Evolutionary conservation across 2,113 vertebrate species (phyloP).

Genomic region (Rhodinocichla rosea): DNA sequence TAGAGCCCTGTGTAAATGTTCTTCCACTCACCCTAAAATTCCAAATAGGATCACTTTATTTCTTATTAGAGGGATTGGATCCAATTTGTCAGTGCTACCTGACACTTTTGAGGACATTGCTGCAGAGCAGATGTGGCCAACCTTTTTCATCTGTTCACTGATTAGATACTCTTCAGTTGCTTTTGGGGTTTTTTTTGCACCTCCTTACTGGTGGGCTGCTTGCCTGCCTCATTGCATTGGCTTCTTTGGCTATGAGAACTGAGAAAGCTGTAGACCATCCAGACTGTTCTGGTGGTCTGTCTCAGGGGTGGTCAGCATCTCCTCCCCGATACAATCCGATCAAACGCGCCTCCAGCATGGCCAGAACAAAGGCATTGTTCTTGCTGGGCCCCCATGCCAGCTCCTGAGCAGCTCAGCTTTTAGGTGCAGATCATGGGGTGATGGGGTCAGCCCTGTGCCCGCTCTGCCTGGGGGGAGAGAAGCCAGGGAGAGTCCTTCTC

Average conservation of each 20-base stretch:
- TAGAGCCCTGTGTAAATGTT: neutral
- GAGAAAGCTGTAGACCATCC: neutral
- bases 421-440: fast-evolving
- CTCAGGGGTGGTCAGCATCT: neutral
- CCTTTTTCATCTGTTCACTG: neutral
- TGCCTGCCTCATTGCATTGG: neutral
- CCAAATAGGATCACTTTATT: neutral
- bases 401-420: neutral
- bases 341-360: neutral
- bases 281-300: neutral
- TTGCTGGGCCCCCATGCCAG: neutral
- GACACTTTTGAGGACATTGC: neutral
- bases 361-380: neutral
- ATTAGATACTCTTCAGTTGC: neutral
- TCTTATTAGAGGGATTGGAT: neutral
- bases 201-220: neutral
- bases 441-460: neutral
- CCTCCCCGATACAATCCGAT: neutral
- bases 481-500: neutral
- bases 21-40: neutral
- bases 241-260: neutral
- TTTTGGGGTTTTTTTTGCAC: neutral
- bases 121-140: neutral
- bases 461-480: neutral
- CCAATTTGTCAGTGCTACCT: neutral